Base-by-base conservation (phyloP, 2,797 vertebrate genomes). In the Falco rusticolus region DNA sequence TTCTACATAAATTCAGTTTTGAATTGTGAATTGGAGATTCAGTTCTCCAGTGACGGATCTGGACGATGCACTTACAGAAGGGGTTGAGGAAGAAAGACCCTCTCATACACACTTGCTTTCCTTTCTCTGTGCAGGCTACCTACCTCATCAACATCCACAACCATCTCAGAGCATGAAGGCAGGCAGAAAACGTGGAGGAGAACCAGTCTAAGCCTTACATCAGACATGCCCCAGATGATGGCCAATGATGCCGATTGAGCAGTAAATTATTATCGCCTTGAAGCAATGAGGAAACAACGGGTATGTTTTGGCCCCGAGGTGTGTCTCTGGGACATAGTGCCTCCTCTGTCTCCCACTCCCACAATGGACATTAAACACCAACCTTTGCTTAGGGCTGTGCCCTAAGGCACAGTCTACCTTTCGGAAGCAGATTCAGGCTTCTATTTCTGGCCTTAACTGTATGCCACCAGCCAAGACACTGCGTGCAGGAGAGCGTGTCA, bases 351-450 rank as follows among this genome's bases (percentile, higher is more conserved):
- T 81, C 17, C 78, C 33, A 11, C 45, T 86, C 53, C 17, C 29
- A n/a, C 63, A 31, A 47, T 79, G 87, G 84, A 90, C 69, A 50
- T 91, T 93, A 90, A 88, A 79, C 24, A 63, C 83, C 90, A 97
- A 93, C 93, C 91, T 96, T 97, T 94, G 91, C 59, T 90, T 91
- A 29, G 85, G 95, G 94, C 77, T 91, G 90, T 90, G 91, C 41
- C 91, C 61, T 63, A 61, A 69, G 26, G 68, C 57, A 77, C 19
- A 70, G 33, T 26, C 83, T 87, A 14, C 31, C 6, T 90, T 90
- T 60, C 4, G 8, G 83, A 75, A 81, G 43, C 29, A 84, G 45
- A 68, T 72, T 57, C 69, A 65, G 69, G 31, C 20, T 80, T 77
- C 57, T 84, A 37, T 77, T 85, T 84, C 37, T 68, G 10, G 5